Percentiles rank a stretch among this genome's conserved stretches.
phyloP scores from a whole-genome alignment of 2,888 invertebrate species.

The Dicyrtomina minuta region DNA sequence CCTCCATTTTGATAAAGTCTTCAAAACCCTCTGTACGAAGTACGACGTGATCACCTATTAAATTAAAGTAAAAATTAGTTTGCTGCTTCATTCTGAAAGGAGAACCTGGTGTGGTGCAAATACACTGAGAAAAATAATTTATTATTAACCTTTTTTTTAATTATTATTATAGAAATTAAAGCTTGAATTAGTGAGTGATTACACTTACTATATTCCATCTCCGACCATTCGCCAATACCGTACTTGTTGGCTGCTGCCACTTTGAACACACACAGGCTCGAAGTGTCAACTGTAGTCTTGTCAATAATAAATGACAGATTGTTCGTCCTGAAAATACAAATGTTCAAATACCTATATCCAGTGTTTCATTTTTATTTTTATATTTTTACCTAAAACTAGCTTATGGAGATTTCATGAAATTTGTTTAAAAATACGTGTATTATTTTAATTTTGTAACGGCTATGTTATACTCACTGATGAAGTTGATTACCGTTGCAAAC shows the following conservation, averaged over 20 bases:
- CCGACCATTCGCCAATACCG: slow-evolving; percentile 19
- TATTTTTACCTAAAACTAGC: too few relatives aligned
- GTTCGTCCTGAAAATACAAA: neutral
- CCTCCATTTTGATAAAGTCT: slow-evolving; percentile 63
- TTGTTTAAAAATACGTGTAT: neutral
- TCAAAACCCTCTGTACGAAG: slow-evolving; percentile 32
- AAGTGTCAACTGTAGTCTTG: slow-evolving; percentile 3
- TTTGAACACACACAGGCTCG: slow-evolving; percentile 2
- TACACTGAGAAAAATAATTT: too few relatives aligned
- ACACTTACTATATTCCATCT: slow-evolving; percentile 23
- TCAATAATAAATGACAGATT: slow-evolving; percentile 4
- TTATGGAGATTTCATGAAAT: too few relatives aligned
- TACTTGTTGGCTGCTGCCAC: slow-evolving; percentile 25
- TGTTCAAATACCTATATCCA: too few relatives aligned
- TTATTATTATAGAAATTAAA: too few relatives aligned
- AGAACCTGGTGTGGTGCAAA: neutral
- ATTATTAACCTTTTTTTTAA: too few relatives aligned
- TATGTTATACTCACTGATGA: neutral
- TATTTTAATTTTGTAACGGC: too few relatives aligned
- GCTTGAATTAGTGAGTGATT: too few relatives aligned
- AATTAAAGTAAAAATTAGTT: too few relatives aligned
- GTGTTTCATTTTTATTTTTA: too few relatives aligned
- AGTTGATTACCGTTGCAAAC: slow-evolving; percentile 5
- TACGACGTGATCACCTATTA: slow-evolving; percentile 9
- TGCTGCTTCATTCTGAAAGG: too few relatives aligned